Conservation (phyloP, 2,888 invertebrate genomes). For the Dynastes grantii region DNA sequence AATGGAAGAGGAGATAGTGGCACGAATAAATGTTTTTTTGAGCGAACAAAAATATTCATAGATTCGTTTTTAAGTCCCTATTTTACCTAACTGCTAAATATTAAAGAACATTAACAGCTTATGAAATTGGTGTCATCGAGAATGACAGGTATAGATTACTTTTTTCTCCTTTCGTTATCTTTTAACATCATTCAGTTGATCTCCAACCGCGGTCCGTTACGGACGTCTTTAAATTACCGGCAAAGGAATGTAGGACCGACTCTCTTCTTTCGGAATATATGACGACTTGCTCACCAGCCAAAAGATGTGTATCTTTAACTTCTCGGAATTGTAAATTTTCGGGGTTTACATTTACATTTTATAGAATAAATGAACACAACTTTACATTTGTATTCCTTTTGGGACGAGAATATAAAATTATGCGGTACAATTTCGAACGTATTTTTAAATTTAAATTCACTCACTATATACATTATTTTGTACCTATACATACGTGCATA, state of each 20-base stretch:
- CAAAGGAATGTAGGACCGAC: constrained; percentile 64
- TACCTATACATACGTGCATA: constrained; percentile 4
- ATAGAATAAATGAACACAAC: constrained; percentile 63
- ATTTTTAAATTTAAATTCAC: constrained; percentile 44
- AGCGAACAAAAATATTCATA: no score
- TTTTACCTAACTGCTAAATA: not conserved
- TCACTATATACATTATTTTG: constrained; percentile 26
- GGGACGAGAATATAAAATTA: constrained; percentile 49
- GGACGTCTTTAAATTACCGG: constrained; percentile 64
- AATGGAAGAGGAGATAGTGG: no score
- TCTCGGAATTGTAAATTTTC: constrained; percentile 68
- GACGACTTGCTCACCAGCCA: constrained; percentile 60
- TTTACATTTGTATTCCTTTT: constrained; percentile 56
- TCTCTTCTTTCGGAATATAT: constrained; percentile 61
- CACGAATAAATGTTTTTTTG: no score
- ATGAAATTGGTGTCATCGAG: constrained; percentile 39
- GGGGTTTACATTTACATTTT: constrained; percentile 65
- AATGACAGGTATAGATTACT: constrained; percentile 45
- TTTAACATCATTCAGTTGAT: constrained; percentile 51
- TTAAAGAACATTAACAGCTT: constrained; percentile 9
- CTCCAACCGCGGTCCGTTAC: constrained; percentile 60
- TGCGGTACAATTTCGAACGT: constrained; percentile 46
- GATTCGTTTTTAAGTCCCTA: no score
- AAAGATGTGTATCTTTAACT: constrained; percentile 67
- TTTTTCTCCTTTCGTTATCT: constrained; percentile 39